A percentile compares a stretch with the other conserved stretches of the same genome.
Conservation (phyloP, 2,888 invertebrate genomes). For the Itoplectis maculator region DNA sequence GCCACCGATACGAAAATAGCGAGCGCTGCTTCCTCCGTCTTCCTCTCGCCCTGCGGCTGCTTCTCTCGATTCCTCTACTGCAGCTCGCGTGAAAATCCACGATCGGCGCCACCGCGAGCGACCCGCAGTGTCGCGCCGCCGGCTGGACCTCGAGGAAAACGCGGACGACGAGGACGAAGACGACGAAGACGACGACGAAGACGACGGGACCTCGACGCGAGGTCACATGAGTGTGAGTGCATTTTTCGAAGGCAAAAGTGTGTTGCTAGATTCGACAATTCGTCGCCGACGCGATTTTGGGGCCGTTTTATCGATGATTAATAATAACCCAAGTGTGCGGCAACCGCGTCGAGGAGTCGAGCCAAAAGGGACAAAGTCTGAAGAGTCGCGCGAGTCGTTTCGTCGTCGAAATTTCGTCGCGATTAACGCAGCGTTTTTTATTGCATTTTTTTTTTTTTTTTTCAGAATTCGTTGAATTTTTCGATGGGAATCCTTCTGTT, state of each 20-base stretch:
- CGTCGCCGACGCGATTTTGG: background rate
- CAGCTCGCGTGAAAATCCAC: conserved; percentile 37
- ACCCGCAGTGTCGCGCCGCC: conserved; percentile 59
- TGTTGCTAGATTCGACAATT: too few species aligned
- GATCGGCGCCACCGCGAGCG: conserved; percentile 35
- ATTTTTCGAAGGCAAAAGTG: background rate
- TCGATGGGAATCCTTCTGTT: too few species aligned
- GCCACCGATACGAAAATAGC: conserved; percentile 75
- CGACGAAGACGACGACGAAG: conserved; percentile 46
- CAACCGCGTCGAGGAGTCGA: background rate
- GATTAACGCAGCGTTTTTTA: too few species aligned
- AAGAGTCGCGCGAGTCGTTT: conserved; percentile 15
- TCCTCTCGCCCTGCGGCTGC: conserved; percentile 34
- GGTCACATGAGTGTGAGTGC: conserved; percentile 82
- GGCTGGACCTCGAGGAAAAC: conserved; percentile 60
- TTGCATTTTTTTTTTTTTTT: too few species aligned
- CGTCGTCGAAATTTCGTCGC: background rate
- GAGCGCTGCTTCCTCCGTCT: conserved; percentile 48
- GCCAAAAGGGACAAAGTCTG: background rate
- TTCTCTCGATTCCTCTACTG: conserved; percentile 34
- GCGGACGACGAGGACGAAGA: conserved; percentile 43
- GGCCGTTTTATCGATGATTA: conserved; percentile 3
- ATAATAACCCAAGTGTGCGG: conserved; percentile 10
- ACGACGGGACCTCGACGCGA: conserved; percentile 73
- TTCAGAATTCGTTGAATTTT: too few species aligned